phyloP scores from a whole-genome alignment of 2,888 invertebrate genomes.

The Idaea biselata region DNA sequence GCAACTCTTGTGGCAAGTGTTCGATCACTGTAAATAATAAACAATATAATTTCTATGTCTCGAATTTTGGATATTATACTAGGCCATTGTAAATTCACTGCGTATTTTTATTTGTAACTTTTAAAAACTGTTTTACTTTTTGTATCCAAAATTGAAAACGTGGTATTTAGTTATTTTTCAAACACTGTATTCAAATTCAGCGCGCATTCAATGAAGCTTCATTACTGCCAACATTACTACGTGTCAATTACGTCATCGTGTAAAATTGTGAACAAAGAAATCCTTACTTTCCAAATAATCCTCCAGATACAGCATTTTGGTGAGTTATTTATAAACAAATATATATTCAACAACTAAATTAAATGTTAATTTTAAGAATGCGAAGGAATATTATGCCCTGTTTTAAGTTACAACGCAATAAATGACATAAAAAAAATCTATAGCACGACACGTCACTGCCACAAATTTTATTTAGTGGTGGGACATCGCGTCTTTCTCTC shows the following conservation, averaged over 20 bases:
- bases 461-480: slow-evolving; percentile 21
- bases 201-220: slow-evolving; percentile 43
- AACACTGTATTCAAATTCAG: slow-evolving; percentile 36
- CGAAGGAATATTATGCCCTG: slow-evolving; percentile 7
- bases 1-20: slow-evolving; percentile 97
- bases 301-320: slow-evolving; percentile 96
- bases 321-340: slow-evolving; percentile 40
- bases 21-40: slow-evolving; percentile 92
- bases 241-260: slow-evolving; percentile 45
- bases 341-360: background rate
- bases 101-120: background rate
- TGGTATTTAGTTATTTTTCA: no score
- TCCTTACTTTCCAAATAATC: slow-evolving; percentile 98
- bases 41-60: slow-evolving; percentile 4
- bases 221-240: slow-evolving; percentile 52
- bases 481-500: background rate
- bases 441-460: slow-evolving; percentile 29
- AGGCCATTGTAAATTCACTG: background rate
- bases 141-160: no score
- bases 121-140: no score
- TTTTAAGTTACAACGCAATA: slow-evolving; percentile 9
- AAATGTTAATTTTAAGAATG: slow-evolving; percentile 5
- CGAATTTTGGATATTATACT: background rate
- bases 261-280: slow-evolving; percentile 40
- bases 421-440: slow-evolving; percentile 43